Evolutionary conservation across 2,113 vertebrate species (phyloP), one percentile per base, ranked within the genome.

Genomic region (Tenebrosternarchus preto): DNA sequence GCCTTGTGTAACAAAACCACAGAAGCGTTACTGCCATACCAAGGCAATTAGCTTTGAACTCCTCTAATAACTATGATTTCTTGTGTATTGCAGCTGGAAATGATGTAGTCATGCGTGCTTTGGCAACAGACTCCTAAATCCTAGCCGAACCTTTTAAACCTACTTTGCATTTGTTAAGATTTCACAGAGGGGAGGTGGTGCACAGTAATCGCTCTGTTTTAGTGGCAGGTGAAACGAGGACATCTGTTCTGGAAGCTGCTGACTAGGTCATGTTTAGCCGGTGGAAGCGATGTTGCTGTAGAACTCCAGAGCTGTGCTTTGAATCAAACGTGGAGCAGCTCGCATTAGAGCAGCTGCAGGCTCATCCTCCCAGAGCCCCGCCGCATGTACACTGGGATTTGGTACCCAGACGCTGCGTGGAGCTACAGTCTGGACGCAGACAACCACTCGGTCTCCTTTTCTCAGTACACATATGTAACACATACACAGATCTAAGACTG

Each of bases 261-360:
- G 80, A 82, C 57, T 67, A 20, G 11, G 22, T 60, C 50, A 60
- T 53, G 36, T 82, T 71, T 82, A 46, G 57, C 56, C 61, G 43
- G 68, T 67, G 24, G 76, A 78, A 78, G 78, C 60, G 22, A 68
- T 72, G 80, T 56, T 61, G 76, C 81, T 79, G 82, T 76, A 72
- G 76, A 60, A 72, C 85, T 81, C 20, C 0, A 66, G 76, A 73
- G 66, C 71, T 61, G 68, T 25, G 46, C 31, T 84, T 83, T 83
- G 79, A 50, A 83, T 83, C 82, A 83, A 76, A 78, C 72, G 66
- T 83, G 53, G 76, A 83, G 61, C 64, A 72, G 59, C 68, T 80
- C 69, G 57, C 79, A 73, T 46, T 16, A 75, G 78, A 75, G 66
- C 33, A 72, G 50, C 82, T 76, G 68, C 80, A 78, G 33, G 46